Conservation (phyloP, 2,113 vertebrate species). For the Onychostoma macrolepis region DNA sequence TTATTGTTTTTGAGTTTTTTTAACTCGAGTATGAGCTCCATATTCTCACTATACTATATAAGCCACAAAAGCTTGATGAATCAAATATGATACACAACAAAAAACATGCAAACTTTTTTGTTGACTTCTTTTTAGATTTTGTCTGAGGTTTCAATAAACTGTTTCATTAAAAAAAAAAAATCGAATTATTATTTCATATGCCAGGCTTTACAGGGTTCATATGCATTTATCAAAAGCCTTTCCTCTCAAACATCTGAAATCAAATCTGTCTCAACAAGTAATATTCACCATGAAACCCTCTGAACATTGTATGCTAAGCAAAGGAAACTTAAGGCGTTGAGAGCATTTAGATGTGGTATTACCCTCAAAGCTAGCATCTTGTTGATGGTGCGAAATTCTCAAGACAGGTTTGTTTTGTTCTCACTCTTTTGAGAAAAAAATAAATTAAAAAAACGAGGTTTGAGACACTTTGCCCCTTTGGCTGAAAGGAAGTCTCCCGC, state of each 20-base stretch:
- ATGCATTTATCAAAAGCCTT: neutral
- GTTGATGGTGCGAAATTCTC: neutral
- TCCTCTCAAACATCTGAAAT: neutral
- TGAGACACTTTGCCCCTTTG: neutral
- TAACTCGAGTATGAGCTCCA: neutral
- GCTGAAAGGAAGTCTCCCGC: neutral
- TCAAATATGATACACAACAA: neutral
- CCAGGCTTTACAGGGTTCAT: neutral
- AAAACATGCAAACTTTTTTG: neutral
- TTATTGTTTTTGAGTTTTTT: too few relatives aligned
- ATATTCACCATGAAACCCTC: neutral
- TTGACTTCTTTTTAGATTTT: neutral
- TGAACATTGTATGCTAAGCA: neutral
- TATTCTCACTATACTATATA: neutral
- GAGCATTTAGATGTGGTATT: neutral
- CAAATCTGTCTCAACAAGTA: neutral
- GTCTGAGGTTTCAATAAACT: neutral
- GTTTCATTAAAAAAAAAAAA: neutral
- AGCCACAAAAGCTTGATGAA: neutral
- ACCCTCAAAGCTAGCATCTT: neutral
- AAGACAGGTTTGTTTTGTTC: constrained; percentile 1
- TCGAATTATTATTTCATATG: neutral
- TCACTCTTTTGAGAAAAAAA: neutral
- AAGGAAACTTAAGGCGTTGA: neutral
- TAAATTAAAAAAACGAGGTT: neutral